Base-by-base conservation (phyloP, 2,113 vertebrate species). In the Tragulus kanchil region DNA sequence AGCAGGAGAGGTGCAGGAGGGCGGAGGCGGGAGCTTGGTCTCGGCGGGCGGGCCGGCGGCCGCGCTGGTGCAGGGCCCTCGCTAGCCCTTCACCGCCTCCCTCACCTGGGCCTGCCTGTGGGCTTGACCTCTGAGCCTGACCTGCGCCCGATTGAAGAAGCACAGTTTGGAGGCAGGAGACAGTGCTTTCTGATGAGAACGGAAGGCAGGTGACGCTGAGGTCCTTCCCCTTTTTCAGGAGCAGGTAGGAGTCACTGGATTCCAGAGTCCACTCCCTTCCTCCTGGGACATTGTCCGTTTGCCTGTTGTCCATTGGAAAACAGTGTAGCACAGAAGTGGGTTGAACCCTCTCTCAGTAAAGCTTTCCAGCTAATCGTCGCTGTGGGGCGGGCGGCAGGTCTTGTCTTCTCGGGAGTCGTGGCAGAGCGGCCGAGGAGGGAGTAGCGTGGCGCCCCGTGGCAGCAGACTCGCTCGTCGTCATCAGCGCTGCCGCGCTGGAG, bases 101-200 rank as follows among this genome's bases (percentile, higher is more conserved):
- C 23, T 42, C 62, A 23, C 85, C 78, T 93, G 36, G 52, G 52
- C 85, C 54, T 77, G n/a, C 94, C 92, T 77, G 26, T 54, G 17
- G 1, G 25, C 95, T 88, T 95, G 96, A 96, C 94, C 95, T 61
- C 4, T 78, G 93, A 16, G 92, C 42, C 56, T 89, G 85, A 81
- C 94, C 96, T 96, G 36, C 73, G 45, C 6, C 90, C 89, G 87
- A 92, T 96, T 81, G 97, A 97, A 97, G 85, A n/a, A 45, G 59
- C 85, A 56, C 83, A 96, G 52, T 71, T 67, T 62, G 85, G 96
- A 93, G 84, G 25, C 2, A 28, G 75, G n/a, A 75, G 96, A 31
- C 62, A 28, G 50, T 81, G 83, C 75, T 88, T 65, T 89, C 95
- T 84, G 87, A 79, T 85, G 79, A 77, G 75, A 82, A 81, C 92